A percentile compares a stretch with the other conserved stretches of the same genome.
Conservation (phyloP, 92 coral and sea anemone genomes). For the Zoanthus sansibaricus region DNA sequence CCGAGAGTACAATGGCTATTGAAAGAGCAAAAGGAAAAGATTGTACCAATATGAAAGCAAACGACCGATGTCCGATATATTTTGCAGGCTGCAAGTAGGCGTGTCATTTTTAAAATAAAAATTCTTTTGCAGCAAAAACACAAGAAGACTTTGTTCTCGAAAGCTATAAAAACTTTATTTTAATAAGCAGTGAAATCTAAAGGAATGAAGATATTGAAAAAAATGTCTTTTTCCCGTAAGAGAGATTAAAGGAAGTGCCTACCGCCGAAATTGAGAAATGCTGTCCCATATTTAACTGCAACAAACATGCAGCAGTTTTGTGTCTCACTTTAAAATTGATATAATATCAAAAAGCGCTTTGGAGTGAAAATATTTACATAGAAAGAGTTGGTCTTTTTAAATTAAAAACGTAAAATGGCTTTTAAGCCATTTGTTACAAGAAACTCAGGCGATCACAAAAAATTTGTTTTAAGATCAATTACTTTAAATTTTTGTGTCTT, state of each 20-base stretch:
- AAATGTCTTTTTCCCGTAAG: background rate
- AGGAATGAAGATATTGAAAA: background rate
- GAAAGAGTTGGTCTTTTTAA: background rate
- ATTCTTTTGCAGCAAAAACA: background rate
- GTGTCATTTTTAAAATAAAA: background rate
- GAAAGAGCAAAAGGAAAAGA: conserved; percentile 31
- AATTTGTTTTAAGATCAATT: background rate
- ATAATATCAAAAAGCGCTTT: background rate
- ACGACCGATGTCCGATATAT: background rate
- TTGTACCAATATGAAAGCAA: background rate
- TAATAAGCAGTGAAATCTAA: no score
- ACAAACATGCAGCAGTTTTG: background rate
- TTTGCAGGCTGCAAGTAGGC: background rate
- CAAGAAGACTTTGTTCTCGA: background rate
- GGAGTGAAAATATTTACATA: background rate
- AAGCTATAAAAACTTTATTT: no score
- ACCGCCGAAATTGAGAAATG: background rate
- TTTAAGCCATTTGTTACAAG: background rate
- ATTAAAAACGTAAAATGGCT: background rate
- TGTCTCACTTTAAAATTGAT: background rate
- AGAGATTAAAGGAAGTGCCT: no score
- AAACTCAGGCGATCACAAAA: background rate
- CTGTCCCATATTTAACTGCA: background rate
- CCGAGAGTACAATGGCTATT: conserved; percentile 6
- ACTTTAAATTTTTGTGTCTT: background rate